A percentile compares a stretch with the other conserved stretches of the same genome.
Conservation (phyloP, 2,113 vertebrate species). For the Rhineura floridana region DNA sequence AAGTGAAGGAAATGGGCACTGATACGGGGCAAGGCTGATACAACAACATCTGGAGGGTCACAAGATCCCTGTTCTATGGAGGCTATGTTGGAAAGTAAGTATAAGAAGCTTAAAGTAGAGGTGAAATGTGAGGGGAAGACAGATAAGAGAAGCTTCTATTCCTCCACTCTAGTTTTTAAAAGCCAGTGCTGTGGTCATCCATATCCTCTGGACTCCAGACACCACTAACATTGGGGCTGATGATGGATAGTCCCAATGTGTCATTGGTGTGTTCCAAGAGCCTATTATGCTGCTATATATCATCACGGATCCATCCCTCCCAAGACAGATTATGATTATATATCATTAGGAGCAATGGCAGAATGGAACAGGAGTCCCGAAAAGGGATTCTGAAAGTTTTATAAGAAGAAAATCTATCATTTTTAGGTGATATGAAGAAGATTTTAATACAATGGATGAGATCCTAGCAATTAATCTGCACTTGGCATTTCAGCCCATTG, state of each 20-base stretch:
- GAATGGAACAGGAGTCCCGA: constrained; percentile 41
- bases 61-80: too few species aligned
- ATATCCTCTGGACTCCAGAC: constrained; percentile 52
- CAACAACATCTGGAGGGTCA: too few species aligned
- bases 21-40: too few species aligned
- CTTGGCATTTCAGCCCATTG: neutral
- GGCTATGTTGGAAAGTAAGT: too few species aligned
- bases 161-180: neutral
- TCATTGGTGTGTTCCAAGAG: constrained; percentile 48
- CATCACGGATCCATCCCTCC: constrained; percentile 51
- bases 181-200: constrained; percentile 7
- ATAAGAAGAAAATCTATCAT: constrained; percentile 16
- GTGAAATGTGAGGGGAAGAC: neutral
- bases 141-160: constrained; percentile 20
- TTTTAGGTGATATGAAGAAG: constrained; percentile 22
- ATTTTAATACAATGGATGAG: constrained; percentile 20
- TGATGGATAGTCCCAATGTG: constrained; percentile 56
- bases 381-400: constrained; percentile 51
- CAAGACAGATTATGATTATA: constrained; percentile 63
- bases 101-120: neutral
- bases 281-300: constrained; percentile 50
- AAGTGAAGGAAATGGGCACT: too few species aligned
- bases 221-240: constrained; percentile 43
- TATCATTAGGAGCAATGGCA: constrained; percentile 60
- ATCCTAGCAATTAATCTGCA: constrained; percentile 2